Evolutionary conservation across 2,797 vertebrate genomes (phyloP).

Genomic region (Pangasius larnaudii): DNA sequence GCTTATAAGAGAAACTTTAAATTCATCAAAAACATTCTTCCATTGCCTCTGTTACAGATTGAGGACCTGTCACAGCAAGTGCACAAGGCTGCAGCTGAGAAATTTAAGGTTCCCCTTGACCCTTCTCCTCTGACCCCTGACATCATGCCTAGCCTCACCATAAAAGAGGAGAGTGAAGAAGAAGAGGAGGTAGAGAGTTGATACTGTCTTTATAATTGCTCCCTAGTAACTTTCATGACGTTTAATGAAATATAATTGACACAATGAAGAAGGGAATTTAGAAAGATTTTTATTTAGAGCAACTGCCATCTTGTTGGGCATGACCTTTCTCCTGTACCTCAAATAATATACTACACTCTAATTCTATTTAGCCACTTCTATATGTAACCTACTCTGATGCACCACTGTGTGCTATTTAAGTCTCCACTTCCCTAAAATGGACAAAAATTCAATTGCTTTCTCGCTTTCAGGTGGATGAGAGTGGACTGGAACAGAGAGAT

Average conservation of each 20-base stretch:
- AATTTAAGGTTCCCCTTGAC: slow-evolving; percentile 95
- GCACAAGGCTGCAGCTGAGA: slow-evolving; percentile 95
- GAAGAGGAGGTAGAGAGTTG: slow-evolving; percentile 83
- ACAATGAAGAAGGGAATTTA: neutral
- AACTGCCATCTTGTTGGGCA: neutral
- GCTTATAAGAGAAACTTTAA: neutral
- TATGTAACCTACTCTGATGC: neutral
- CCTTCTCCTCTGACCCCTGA: slow-evolving; percentile 84
- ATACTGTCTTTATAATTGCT: neutral
- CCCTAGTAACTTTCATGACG: neutral
- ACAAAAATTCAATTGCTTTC: neutral
- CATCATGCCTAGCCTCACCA: slow-evolving; percentile 81
- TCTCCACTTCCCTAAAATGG: neutral
- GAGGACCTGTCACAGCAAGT: slow-evolving; percentile 97
- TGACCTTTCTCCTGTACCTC: neutral
- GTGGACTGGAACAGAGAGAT: slow-evolving; percentile 90
- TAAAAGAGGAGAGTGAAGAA: slow-evolving; percentile 91
- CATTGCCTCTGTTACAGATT: slow-evolving; percentile 75
- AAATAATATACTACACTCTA: neutral
- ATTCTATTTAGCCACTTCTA: neutral
- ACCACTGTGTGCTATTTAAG: neutral
- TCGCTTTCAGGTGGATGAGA: slow-evolving; percentile 85
- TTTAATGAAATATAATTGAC: slow-evolving; percentile 11
- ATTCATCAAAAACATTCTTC: neutral
- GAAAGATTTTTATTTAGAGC: neutral